Evolutionary conservation across 2,888 invertebrate species (phyloP).

Genomic region (Tanytarsus gracilentus): DNA sequence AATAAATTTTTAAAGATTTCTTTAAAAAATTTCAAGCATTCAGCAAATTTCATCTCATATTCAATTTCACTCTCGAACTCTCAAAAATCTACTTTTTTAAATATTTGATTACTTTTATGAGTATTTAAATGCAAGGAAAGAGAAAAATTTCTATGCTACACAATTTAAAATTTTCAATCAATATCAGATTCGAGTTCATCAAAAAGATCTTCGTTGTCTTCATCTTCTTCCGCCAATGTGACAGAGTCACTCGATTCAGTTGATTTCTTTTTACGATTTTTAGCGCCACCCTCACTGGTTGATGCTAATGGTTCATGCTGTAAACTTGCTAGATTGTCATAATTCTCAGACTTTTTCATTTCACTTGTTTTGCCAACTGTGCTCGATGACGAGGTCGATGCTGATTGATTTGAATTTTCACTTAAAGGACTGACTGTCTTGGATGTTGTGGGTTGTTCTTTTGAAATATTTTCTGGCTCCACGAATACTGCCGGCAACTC

Average conservation of each 20-base stretch:
- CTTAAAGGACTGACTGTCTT: constrained; percentile 8
- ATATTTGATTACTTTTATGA: no score
- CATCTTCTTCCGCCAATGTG: constrained; percentile 23
- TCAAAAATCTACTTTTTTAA: no score
- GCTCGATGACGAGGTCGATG: not conserved
- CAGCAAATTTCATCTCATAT: no score
- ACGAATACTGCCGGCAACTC: constrained; percentile 1
- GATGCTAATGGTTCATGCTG: constrained; percentile 8
- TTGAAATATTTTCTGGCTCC: not conserved
- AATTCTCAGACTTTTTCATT: constrained; percentile 26
- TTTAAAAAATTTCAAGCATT: no score
- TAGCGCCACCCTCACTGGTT: not conserved
- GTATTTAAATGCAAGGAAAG: no score
- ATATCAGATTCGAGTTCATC: constrained; percentile 24
- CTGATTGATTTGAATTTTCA: not conserved
- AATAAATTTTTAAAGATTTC: no score
- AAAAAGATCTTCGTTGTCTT: constrained; percentile 20
- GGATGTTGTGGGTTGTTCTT: constrained; percentile 21
- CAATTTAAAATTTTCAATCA: constrained; percentile 9
- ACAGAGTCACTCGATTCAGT: constrained; percentile 25
- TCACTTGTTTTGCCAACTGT: not conserved
- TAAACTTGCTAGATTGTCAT: constrained; percentile 26
- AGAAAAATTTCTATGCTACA: no score
- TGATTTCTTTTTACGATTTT: constrained; percentile 20
- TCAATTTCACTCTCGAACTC: no score